These are phyloP conservation scores for Leucosticte australis DNA, from an alignment of 2,113 vertebrate species.

Conservation along the genomic window DNA sequence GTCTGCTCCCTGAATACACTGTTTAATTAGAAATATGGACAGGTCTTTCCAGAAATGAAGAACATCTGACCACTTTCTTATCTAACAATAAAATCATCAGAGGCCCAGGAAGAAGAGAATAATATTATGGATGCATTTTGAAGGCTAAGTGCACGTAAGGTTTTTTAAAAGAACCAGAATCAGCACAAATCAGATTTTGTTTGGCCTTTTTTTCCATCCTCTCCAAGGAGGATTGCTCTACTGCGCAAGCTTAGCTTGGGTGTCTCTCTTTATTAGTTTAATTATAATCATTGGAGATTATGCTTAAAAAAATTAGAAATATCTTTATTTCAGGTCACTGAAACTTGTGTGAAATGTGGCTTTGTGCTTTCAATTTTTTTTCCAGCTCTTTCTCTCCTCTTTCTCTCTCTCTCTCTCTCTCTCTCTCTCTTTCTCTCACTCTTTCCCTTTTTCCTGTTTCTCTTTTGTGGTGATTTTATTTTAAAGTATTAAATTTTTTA, in stretches of 20 bases:
- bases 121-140: not conserved
- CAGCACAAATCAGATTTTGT: not conserved
- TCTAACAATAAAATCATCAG: not conserved
- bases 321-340: slow-evolving; percentile 59
- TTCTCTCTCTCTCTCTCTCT: not conserved
- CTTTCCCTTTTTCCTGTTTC: not conserved
- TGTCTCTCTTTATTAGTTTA: slow-evolving; percentile 53
- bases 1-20: not conserved
- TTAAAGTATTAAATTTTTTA: not conserved
- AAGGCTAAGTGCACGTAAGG: not conserved
- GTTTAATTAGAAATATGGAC: not conserved
- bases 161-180: not conserved
- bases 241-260: not conserved
- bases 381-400: not conserved
- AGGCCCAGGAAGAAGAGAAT: not conserved
- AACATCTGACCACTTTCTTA: not conserved
- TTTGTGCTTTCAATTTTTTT: not conserved
- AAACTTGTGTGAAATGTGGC: slow-evolving; percentile 61
- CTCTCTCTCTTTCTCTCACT: not conserved
- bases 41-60: not conserved
- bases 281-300: slow-evolving; percentile 57
- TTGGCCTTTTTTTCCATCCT: not conserved
- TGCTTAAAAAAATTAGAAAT: slow-evolving; percentile 37
- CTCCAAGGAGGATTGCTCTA: not conserved
- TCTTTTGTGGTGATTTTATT: not conserved